phyloP scores from a whole-genome alignment of 2,888 invertebrate genomes.

The Cylindroiulus punctatus region DNA sequence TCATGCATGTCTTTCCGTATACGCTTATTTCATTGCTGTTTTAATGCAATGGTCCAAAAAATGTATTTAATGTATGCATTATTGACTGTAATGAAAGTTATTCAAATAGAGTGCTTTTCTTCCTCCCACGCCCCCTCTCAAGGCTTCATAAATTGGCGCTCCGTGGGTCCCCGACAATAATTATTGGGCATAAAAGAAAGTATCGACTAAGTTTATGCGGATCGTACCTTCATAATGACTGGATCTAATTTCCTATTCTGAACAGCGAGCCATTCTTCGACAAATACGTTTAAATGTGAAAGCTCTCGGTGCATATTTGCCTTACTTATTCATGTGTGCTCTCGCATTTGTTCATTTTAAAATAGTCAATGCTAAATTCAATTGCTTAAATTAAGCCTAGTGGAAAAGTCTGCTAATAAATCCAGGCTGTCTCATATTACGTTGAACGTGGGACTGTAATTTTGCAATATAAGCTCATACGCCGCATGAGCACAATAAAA shows the following conservation, averaged over 20 bases:
- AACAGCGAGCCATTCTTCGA: background rate
- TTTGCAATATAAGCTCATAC: background rate
- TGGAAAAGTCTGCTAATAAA: background rate
- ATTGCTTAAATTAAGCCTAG: background rate
- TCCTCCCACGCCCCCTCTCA: background rate
- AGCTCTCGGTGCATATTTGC: slow-evolving; percentile 6
- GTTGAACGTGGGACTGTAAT: background rate
- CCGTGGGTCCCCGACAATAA: background rate
- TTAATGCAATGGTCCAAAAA: slow-evolving; percentile 5
- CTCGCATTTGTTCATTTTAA: slow-evolving; percentile 19
- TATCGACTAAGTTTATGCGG: slow-evolving; percentile 43
- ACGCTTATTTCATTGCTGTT: background rate
- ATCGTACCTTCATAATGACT: background rate
- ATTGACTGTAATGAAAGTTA: slow-evolving; percentile 35
- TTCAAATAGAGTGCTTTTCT: slow-evolving; percentile 42
- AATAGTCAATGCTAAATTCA: background rate
- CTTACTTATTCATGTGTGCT: background rate
- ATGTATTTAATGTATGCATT: slow-evolving; percentile 42
- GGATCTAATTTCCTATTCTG: slow-evolving; percentile 22
- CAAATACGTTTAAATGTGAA: background rate
- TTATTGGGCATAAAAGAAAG: slow-evolving; percentile 23
- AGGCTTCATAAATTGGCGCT: background rate
- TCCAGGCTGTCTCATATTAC: background rate
- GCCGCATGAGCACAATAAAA: background rate
- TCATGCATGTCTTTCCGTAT: background rate